Evolutionary conservation across 2,797 vertebrate genomes (phyloP).

Genomic region (Myioborus melanocephalus): DNA sequence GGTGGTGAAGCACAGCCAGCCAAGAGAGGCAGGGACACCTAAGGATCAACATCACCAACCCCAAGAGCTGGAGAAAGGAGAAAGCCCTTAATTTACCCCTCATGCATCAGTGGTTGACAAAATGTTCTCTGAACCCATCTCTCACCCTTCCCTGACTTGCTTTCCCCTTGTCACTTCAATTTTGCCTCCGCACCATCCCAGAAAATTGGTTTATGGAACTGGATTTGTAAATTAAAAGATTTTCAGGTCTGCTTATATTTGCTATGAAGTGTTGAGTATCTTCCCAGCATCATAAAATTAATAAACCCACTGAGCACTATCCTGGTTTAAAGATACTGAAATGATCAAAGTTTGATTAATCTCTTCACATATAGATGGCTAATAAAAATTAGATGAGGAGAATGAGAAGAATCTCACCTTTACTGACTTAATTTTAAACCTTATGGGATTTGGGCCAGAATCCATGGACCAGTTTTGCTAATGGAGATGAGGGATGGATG

Average conservation of each 20-base stretch:
- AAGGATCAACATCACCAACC: neutral
- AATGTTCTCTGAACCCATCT: neutral
- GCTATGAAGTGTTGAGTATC: neutral
- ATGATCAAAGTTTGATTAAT: neutral
- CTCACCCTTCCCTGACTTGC: neutral
- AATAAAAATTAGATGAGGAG: neutral
- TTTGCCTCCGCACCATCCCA: neutral
- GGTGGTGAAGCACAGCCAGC: neutral
- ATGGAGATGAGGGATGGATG: neutral
- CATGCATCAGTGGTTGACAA: neutral
- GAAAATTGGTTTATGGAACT: neutral
- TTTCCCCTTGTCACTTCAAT: neutral
- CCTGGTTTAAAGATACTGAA: neutral
- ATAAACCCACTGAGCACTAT: neutral
- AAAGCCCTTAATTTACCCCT: neutral
- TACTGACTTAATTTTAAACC: neutral
- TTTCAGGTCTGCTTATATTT: neutral
- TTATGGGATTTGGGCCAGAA: neutral
- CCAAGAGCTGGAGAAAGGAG: neutral
- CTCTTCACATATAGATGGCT: neutral
- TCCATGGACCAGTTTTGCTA: neutral
- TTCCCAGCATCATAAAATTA: neutral
- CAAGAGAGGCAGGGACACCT: neutral
- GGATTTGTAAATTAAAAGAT: neutral
- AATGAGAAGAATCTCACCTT: neutral